Conservation (phyloP, 1,140 invertebrate species). For the Leptinotarsa lineolata region DNA sequence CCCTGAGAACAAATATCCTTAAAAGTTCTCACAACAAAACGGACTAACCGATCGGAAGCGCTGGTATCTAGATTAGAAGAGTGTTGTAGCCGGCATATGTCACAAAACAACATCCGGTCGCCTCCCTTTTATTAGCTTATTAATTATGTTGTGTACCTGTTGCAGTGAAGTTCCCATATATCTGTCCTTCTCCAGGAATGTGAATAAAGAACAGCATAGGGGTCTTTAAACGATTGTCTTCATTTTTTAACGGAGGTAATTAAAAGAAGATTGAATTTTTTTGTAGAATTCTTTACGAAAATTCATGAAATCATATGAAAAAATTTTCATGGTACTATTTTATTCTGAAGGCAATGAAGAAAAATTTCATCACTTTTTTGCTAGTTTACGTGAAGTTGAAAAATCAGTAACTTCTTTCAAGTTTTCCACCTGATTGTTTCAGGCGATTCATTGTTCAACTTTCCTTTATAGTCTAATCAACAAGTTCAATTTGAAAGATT, state of each 20-base stretch:
- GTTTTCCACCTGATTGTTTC: too few species aligned
- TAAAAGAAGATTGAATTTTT: too few species aligned
- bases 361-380: too few species aligned
- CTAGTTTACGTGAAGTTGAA: too few species aligned
- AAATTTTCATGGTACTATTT: too few species aligned
- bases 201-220: background rate
- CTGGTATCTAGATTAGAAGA: constrained; percentile 15
- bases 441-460: too few species aligned
- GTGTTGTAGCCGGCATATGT: constrained; percentile 21
- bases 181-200: background rate
- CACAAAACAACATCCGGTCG: constrained; percentile 25
- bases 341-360: too few species aligned
- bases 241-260: background rate
- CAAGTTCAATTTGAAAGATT: too few species aligned
- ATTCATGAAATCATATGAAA: too few species aligned
- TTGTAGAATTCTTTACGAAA: too few species aligned
- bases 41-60: constrained; percentile 20
- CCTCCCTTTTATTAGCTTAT: constrained; percentile 14
- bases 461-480: too few species aligned
- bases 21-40: constrained; percentile 28
- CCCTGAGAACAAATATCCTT: constrained; percentile 26
- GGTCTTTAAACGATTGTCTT: background rate
- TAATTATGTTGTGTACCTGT: constrained; percentile 9
- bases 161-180: background rate
- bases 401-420: too few species aligned